Conservation (phyloP, 1,140 invertebrate species). For the Batillaria attramentaria region DNA sequence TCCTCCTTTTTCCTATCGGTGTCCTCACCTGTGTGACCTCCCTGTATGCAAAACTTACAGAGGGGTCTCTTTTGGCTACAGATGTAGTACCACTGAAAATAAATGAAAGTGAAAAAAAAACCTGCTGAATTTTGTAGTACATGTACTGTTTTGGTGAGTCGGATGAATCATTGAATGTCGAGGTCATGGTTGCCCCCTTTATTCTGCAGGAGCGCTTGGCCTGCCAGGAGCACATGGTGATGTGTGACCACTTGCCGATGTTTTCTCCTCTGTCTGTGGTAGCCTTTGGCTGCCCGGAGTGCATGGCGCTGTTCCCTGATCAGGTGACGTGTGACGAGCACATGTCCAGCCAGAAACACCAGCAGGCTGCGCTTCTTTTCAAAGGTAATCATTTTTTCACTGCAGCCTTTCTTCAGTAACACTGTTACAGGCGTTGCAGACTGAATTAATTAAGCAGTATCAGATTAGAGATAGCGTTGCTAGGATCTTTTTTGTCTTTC, state of each 20-base stretch:
- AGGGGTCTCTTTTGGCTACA: too few relatives aligned
- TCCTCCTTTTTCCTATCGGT: too few relatives aligned
- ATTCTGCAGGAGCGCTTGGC: slow-evolving; percentile 9
- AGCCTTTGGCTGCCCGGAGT: slow-evolving; percentile 31
- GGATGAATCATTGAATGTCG: too few relatives aligned
- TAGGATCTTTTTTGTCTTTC: not conserved
- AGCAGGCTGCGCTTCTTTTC: slow-evolving; percentile 10
- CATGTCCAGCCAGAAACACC: slow-evolving; percentile 25
- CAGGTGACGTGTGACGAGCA: slow-evolving; percentile 6
- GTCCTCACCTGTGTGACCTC: too few relatives aligned
- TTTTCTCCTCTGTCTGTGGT: slow-evolving; percentile 20
- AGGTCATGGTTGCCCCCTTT: too few relatives aligned
- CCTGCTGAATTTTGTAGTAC: too few relatives aligned
- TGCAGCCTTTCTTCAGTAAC: not conserved
- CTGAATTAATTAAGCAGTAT: not conserved
- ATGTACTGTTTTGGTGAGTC: too few relatives aligned
- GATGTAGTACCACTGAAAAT: too few relatives aligned
- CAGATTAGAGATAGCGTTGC: not conserved
- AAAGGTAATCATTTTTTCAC: not conserved
- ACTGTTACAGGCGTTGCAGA: not conserved
- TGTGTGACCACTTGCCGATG: slow-evolving; percentile 7
- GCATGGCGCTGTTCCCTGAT: slow-evolving; percentile 22
- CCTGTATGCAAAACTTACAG: too few relatives aligned
- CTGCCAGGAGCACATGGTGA: slow-evolving; percentile 33
- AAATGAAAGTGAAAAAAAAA: too few relatives aligned